These are phyloP conservation scores for Menidia beryllina DNA, from an alignment of 2,113 vertebrate species.

Conservation along the genomic window DNA sequence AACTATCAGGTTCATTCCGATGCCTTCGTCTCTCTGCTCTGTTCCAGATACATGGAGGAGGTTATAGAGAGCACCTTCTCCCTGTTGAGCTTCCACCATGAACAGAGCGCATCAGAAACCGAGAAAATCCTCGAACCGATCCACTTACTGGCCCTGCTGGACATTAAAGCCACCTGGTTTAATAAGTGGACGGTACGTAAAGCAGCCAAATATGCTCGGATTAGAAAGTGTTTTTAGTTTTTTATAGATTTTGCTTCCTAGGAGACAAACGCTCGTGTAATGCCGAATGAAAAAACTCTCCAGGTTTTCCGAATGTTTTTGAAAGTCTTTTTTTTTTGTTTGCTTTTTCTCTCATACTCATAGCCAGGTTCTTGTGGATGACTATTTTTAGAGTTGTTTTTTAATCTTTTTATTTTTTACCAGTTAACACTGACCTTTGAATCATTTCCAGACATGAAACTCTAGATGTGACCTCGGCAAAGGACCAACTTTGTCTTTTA, in stretches of 20 bases:
- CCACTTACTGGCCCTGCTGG: constrained; percentile 89
- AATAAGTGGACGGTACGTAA: constrained; percentile 95
- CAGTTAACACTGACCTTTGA: too few species aligned
- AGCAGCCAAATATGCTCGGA: background rate
- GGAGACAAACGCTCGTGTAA: too few species aligned
- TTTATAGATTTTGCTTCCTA: too few species aligned
- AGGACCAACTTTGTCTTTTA: too few species aligned
- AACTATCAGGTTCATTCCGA: background rate
- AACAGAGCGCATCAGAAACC: constrained; percentile 68
- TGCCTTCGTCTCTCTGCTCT: background rate
- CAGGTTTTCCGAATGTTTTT: too few species aligned
- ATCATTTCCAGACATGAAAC: too few species aligned
- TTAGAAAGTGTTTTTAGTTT: background rate
- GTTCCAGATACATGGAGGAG: constrained; percentile 94
- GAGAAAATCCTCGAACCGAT: constrained; percentile 86
- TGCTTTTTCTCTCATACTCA: constrained; percentile 24
- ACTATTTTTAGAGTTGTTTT: background rate
- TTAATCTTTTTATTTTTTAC: background rate
- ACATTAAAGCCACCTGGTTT: constrained; percentile 94
- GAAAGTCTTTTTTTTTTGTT: background rate
- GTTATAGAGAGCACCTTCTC: constrained; percentile 94
- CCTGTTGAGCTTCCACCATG: constrained; percentile 83
- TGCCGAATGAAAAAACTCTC: too few species aligned
- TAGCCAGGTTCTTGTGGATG: background rate
- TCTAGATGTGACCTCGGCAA: too few species aligned